Percentiles rank a stretch among this genome's conserved stretches.
Conservation (phyloP, 2,113 vertebrate species). For the Trogon surrucura region DNA sequence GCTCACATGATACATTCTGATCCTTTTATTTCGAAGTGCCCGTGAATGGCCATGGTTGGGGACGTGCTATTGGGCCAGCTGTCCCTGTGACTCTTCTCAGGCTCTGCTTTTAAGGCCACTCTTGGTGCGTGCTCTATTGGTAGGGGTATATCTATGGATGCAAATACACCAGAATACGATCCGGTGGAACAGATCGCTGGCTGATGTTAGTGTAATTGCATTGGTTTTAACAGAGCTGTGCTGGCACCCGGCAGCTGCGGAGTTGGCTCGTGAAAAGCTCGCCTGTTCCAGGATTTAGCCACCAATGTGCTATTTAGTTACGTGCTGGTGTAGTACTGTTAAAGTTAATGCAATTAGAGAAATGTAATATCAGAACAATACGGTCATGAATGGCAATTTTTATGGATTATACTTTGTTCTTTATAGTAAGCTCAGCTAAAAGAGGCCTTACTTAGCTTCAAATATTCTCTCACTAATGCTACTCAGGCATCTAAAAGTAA, state of each 20-base stretch:
- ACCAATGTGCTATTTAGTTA: not conserved
- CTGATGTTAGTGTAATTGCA: not conserved
- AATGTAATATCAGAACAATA: not conserved
- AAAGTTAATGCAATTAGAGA: not conserved
- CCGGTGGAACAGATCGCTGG: not conserved
- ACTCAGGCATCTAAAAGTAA: not conserved
- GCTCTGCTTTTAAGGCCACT: not conserved
- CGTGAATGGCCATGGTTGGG: fast-evolving
- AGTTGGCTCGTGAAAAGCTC: not conserved
- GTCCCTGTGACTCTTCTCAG: not conserved
- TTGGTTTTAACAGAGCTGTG: not conserved
- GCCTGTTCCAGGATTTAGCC: not conserved
- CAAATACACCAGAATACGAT: not conserved
- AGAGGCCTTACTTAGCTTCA: not conserved
- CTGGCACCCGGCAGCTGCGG: not conserved
- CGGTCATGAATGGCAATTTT: not conserved
- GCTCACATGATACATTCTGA: fast-evolving
- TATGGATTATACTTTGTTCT: not conserved
- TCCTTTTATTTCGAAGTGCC: not conserved
- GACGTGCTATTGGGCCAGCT: not conserved
- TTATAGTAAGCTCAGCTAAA: not conserved
- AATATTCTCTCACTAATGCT: not conserved
- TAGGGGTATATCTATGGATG: not conserved
- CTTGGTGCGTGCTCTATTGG: not conserved
- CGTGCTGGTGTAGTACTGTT: not conserved